Evolutionary conservation across 92 coral and sea anemone genomes (phyloP).

Genomic region (Zoanthus gigantus): DNA sequence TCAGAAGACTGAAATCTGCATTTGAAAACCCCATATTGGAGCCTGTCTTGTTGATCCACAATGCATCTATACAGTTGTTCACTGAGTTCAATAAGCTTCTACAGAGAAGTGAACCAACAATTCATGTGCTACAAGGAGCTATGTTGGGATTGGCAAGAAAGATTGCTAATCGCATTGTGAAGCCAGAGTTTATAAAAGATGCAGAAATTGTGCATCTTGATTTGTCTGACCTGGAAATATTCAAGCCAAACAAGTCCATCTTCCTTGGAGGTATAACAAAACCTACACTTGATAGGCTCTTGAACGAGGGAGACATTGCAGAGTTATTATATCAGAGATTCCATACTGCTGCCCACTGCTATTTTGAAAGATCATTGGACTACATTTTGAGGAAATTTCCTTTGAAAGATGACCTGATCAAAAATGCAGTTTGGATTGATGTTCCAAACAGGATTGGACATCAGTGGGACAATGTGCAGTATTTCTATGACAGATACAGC

Average conservation of each 20-base stretch:
- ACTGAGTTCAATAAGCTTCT: constrained; percentile 56
- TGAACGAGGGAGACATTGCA: constrained; percentile 44
- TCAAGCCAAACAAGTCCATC: constrained; percentile 28
- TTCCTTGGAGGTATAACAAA: constrained; percentile 48
- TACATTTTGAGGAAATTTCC: constrained; percentile 57
- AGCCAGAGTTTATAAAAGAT: constrained; percentile 30
- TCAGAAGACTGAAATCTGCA: constrained; percentile 48
- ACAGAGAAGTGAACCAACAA: constrained; percentile 60
- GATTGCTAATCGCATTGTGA: constrained; percentile 29
- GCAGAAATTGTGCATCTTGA: constrained; percentile 38
- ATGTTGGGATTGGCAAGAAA: constrained; percentile 52
- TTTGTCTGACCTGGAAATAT: constrained; percentile 30
- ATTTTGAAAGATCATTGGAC: constrained; percentile 42
- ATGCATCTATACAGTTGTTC: constrained; percentile 58
- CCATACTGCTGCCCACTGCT: constrained; percentile 49
- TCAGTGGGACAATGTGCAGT: constrained; percentile 3
- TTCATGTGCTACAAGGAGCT: constrained; percentile 36
- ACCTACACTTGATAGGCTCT: constrained; percentile 44
- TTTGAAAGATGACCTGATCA: constrained; percentile 38
- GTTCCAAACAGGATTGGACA: constrained; percentile 20
- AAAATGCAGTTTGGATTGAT: constrained; percentile 53
- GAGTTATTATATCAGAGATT: constrained; percentile 4
- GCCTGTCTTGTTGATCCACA: constrained; percentile 52
- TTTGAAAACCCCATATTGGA: constrained; percentile 50
- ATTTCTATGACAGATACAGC: constrained; percentile 41